Base-by-base conservation (phyloP, 2,797 vertebrate genomes). In the Lagorchestes hirsutus region DNA sequence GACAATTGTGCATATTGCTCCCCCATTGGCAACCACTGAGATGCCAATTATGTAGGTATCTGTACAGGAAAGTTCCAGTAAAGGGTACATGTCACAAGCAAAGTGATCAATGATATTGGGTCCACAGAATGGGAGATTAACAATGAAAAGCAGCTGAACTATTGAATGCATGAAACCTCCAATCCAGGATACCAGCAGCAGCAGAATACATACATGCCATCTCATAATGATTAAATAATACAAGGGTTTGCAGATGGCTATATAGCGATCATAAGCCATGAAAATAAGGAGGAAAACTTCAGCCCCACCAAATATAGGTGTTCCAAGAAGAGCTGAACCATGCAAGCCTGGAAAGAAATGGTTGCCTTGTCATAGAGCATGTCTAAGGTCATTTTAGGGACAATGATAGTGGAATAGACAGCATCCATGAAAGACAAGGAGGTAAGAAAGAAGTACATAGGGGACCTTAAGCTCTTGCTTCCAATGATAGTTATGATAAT, bases 401-500 rank as follows among this genome's bases (percentile, higher is more conserved):
- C 93, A 57, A 95, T 92, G 50, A 95, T 82, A 1, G 95, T 93
- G 31, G 98, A 97, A 93, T 95, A 96, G 59, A 94, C 22, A 13
- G 94, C 91, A 96, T 98, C 97, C 87, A 98, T 93, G 29, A 98
- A 94, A 52, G 97, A 98, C 24, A 98, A 96, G 46, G 96, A 94
- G 18, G 95, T 95, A 27, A 98, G 96, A 90, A 98, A 98, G 74
- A 98, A 97, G 54, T 98, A 98, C 97, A 98, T 97, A 2, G 97
- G 97, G 0, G 94, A 31, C 29, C 93, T 94, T 90, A 98, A 93
- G 5, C 9, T 54, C 3, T 93, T 55, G 5, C 95, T 98, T 90
- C 56, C 9, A n/a, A 90, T 59, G 54, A 97, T 90, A 27, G 97
- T 97, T 67, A 97, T 11, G 0, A 97, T 92, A 93, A 97, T 96